phyloP scores from a whole-genome alignment of 1,140 invertebrate genomes.

The Drosophila parabipectinata region DNA sequence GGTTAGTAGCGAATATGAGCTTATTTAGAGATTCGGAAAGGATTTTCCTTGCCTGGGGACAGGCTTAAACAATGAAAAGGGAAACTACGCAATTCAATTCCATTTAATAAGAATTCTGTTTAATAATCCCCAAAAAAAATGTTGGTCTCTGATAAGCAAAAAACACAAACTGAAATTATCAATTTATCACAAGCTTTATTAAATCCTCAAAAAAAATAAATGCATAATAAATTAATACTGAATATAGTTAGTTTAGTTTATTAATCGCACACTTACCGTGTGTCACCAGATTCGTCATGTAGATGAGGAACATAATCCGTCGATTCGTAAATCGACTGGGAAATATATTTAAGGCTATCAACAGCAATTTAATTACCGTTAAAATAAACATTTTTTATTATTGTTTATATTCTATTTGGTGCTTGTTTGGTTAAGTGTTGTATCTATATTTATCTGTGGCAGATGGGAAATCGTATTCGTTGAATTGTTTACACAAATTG shows the following conservation, averaged over 20 bases:
- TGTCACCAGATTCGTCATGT: constrained; percentile 82
- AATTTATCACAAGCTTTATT: not conserved
- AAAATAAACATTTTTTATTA: constrained; percentile 82
- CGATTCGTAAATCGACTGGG: constrained; percentile 83
- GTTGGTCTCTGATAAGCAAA: too few relatives aligned
- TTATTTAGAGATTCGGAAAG: constrained; percentile 8
- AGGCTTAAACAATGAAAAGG: not conserved
- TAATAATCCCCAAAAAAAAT: too few relatives aligned
- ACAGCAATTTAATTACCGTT: constrained; percentile 82
- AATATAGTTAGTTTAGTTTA: not conserved
- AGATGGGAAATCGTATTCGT: constrained; percentile 23
- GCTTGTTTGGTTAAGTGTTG: constrained; percentile 28
- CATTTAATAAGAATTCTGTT: too few relatives aligned
- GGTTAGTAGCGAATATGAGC: constrained; percentile 15
- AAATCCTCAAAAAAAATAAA: not conserved
- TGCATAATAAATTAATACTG: not conserved
- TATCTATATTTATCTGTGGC: constrained; percentile 23
- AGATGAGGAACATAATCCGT: constrained; percentile 82
- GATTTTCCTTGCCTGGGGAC: not conserved
- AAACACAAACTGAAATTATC: not conserved
- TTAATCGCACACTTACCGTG: constrained; percentile 66
- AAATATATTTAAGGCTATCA: constrained; percentile 83
- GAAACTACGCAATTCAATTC: not conserved
- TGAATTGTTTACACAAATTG: constrained; percentile 50
- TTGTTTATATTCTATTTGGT: constrained; percentile 14